Evolutionary conservation across 1,140 invertebrate genomes (phyloP).

Genomic region (Aphelinus atriplicis): DNA sequence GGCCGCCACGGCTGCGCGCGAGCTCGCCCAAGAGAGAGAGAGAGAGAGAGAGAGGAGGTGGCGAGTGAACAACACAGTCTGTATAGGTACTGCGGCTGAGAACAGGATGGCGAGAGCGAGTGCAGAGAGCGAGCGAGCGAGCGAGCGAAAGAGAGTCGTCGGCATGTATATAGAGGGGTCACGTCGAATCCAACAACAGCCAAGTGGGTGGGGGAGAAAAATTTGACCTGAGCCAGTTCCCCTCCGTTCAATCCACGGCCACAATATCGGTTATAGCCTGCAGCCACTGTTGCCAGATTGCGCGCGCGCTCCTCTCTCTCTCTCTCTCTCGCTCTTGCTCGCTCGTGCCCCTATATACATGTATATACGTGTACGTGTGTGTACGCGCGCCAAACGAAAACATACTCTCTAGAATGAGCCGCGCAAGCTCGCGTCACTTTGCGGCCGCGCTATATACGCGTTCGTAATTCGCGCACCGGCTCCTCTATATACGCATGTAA

Average conservation of each 20-base stretch:
- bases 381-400: not conserved
- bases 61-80: conserved; percentile 10
- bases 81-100: not conserved
- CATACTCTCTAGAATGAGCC: not conserved
- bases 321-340: conserved; percentile 36
- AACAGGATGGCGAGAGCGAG: conserved; percentile 38
- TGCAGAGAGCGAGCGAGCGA: conserved; percentile 21
- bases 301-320: conserved; percentile 44
- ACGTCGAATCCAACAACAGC: conserved; percentile 40
- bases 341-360: conserved; percentile 4
- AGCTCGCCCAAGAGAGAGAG: conserved; percentile 19
- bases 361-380: not conserved
- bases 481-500: not conserved
- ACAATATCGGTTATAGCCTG: conserved; percentile 62
- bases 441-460: too few relatives aligned
- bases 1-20: not conserved
- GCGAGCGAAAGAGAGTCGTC: conserved; percentile 15
- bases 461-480: too few relatives aligned
- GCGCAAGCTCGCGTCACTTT: conserved; percentile 7
- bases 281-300: conserved; percentile 47
- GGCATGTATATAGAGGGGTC: conserved; percentile 31
- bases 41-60: conserved; percentile 6
- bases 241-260: conserved; percentile 64
- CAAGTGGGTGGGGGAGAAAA: conserved; percentile 52
- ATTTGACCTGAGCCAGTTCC: conserved; percentile 64